Evolutionary conservation across 2,113 vertebrate genomes (phyloP).

Genomic region (Trogon surrucura): DNA sequence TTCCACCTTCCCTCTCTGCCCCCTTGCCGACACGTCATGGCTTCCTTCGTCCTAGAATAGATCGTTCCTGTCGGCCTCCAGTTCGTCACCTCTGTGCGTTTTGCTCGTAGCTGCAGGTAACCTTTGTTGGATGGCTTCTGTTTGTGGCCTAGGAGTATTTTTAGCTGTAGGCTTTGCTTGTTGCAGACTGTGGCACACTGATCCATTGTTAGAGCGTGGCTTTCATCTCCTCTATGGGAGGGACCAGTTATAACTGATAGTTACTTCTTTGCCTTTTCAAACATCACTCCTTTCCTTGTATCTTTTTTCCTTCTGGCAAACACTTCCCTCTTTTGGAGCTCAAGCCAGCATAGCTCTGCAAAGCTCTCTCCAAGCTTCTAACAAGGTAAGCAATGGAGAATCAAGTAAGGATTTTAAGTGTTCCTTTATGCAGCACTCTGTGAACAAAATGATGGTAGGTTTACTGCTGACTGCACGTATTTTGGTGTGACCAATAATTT

Average conservation of each 20-base stretch:
- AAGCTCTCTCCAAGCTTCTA: constrained; percentile 61
- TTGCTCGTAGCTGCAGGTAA: constrained; percentile 58
- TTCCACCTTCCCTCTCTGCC: neutral
- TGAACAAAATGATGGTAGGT: neutral
- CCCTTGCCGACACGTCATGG: constrained; percentile 11
- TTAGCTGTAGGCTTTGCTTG: constrained; percentile 60
- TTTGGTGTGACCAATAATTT: neutral
- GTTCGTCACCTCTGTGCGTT: constrained; percentile 22
- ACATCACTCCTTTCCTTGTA: constrained; percentile 68
- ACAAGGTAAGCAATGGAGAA: constrained; percentile 64
- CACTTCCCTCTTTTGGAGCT: constrained; percentile 65
- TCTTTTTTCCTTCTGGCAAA: constrained; percentile 67
- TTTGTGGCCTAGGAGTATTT: constrained; percentile 61
- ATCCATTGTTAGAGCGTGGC: constrained; percentile 35
- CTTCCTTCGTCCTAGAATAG: constrained; percentile 18
- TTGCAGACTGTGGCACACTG: constrained; percentile 39
- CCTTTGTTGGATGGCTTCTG: constrained; percentile 55
- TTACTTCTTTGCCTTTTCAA: constrained; percentile 64
- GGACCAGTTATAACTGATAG: constrained; percentile 39
- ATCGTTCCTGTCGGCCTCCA: neutral
- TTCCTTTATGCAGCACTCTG: constrained; percentile 14
- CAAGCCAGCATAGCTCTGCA: constrained; percentile 69
- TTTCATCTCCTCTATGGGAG: constrained; percentile 44
- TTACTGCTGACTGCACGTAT: neutral
- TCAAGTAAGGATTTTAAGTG: constrained; percentile 7